A percentile compares a stretch with the other conserved stretches of the same genome.
phyloP scores from a whole-genome alignment of 2,113 vertebrate genomes.

The Nothocercus nigrocapillus region DNA sequence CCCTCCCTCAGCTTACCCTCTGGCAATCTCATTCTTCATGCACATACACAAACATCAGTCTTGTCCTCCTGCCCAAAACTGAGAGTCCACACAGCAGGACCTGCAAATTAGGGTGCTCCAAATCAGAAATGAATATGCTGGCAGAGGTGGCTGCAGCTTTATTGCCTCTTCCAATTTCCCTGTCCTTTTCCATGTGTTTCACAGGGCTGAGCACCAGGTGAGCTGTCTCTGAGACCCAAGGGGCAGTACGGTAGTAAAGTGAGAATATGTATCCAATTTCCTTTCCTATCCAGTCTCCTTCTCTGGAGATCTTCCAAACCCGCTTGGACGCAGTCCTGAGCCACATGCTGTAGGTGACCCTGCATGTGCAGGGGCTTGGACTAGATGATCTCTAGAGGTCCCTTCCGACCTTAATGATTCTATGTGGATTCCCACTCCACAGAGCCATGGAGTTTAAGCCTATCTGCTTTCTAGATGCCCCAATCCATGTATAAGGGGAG shows the following conservation, averaged over 20 bases:
- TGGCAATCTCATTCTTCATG: background rate
- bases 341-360: too few relatives aligned
- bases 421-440: background rate
- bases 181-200: background rate
- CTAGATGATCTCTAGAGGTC: too few relatives aligned
- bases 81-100: background rate
- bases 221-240: background rate
- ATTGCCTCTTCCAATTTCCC: background rate
- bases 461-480: background rate
- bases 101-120: rapidly evolving
- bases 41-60: background rate
- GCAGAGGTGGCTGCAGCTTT: background rate
- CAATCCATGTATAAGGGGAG: background rate
- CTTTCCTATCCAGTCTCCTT: too few relatives aligned
- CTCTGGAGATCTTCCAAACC: too few relatives aligned
- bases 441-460: background rate
- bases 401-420: too few relatives aligned
- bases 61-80: background rate
- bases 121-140: background rate
- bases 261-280: rapidly evolving
- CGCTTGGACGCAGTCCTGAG: too few relatives aligned
- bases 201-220: background rate
- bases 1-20: background rate
- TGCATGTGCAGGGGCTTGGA: too few relatives aligned
- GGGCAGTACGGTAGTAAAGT: background rate